phyloP scores from a whole-genome alignment of 1,140 invertebrate genomes.

The Phymorhynchus buccinoides region DNA sequence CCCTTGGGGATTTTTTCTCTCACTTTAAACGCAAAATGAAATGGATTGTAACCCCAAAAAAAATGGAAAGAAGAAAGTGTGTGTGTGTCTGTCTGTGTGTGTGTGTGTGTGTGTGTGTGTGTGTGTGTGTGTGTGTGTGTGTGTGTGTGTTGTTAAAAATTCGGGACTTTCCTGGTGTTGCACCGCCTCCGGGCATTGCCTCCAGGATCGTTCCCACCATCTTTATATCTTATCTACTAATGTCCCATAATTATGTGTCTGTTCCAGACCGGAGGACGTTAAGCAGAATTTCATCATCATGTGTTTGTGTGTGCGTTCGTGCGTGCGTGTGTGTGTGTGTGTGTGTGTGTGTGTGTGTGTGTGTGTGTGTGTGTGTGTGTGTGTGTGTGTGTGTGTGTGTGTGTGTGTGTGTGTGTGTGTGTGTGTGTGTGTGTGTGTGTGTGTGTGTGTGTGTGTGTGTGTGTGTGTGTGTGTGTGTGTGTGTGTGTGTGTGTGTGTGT shows the following conservation, averaged over 20 bases:
- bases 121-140: constrained; percentile 27
- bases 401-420: constrained; percentile 15
- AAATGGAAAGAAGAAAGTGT: neutral
- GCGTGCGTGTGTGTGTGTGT: too few relatives aligned
- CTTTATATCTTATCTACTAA: too few relatives aligned
- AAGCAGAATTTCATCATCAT: too few relatives aligned
- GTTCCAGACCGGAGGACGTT: too few relatives aligned
- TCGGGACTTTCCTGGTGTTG: too few relatives aligned
- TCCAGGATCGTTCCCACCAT: too few relatives aligned
- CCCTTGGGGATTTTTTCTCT: neutral
- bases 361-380: neutral
- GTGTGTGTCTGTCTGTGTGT: neutral
- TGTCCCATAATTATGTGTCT: too few relatives aligned
- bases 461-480: neutral
- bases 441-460: constrained; percentile 15
- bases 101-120: constrained; percentile 25
- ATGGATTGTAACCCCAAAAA: too few relatives aligned
- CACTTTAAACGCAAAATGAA: too few relatives aligned
- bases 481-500: neutral
- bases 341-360: constrained; percentile 25
- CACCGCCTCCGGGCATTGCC: too few relatives aligned
- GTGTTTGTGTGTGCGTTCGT: too few relatives aligned
- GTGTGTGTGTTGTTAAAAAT: too few relatives aligned
- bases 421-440: constrained; percentile 15
- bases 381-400: constrained; percentile 15